Evolutionary conservation across 2,797 vertebrate species (phyloP), one percentile per base, ranked within the genome.

Genomic region (Bovichtus diacanthus): DNA sequence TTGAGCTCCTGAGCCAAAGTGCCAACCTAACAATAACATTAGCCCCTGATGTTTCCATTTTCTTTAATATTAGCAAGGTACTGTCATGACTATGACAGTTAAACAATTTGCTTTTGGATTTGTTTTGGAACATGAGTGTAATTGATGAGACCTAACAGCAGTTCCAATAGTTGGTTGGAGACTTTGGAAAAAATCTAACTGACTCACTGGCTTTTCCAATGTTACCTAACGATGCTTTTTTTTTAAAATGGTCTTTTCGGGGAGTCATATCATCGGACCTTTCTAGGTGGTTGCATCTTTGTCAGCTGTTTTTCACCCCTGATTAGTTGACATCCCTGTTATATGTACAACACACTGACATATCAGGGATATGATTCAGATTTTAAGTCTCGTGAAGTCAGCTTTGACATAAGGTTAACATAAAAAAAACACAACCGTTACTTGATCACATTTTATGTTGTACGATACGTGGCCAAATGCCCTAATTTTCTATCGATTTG

Each of bases 401-500:
- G 66, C 59, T 66, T 61, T 58, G 51, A 58, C 19, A 29, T 18
- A 25, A 56, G 38, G n/a, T 79, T 11, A 62, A 60, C 21, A 50
- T 69, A 23, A 65, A 25, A 71, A 66, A 41, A 25, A 71, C 66
- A 41, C 54, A 70, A n/a, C 47, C 49, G 59, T 7, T 29, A 61
- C 73, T 67, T 74, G 63, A 84, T 81, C 60, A 60, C 10, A 56
- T 23, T 58, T 1, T 23, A 21, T 8, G 15, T 55, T 44, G 50
- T 51, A 43, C 69, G 51, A 79, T 73, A 71, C 60, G 49, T 61
- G 70, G 25, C 55, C 8, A 41, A 51, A 67, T 56, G 50, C 29
- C 49, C 44, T 76, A 44, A 10, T 49, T 16, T 25, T 10, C 18
- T 54, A 87, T 87, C 1, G 70, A 90, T 79, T 54, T 71, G 61